phyloP scores from a whole-genome alignment of 2,888 invertebrate species.

The Hypselothyrea guttata region DNA sequence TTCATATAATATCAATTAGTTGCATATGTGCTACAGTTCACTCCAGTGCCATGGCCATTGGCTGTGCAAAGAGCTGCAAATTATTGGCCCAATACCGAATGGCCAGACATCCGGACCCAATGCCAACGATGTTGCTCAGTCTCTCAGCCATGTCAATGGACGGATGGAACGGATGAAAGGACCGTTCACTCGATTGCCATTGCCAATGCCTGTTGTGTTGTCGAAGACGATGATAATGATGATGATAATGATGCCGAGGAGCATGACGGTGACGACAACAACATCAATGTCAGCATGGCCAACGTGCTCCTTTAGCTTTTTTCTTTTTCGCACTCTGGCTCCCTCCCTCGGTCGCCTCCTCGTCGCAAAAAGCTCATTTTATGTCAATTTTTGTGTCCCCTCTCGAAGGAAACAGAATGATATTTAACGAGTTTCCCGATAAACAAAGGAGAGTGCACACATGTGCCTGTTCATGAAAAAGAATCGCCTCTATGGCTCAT shows the following conservation, averaged over 20 bases:
- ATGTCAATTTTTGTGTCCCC: slow-evolving; percentile 63
- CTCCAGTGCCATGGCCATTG: slow-evolving; percentile 1
- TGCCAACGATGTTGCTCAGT: slow-evolving; percentile 35
- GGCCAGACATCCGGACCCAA: slow-evolving; percentile 35
- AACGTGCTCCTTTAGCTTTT: slow-evolving; percentile 27
- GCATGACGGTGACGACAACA: slow-evolving; percentile 36
- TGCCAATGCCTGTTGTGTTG: slow-evolving; percentile 49
- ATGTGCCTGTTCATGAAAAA: slow-evolving; percentile 33
- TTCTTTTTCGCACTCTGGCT: slow-evolving; percentile 3
- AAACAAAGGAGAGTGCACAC: slow-evolving; percentile 28
- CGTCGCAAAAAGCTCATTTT: slow-evolving; percentile 67
- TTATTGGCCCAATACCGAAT: slow-evolving; percentile 50
- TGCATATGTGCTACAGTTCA: slow-evolving; percentile 55
- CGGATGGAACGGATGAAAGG: slow-evolving; percentile 47
- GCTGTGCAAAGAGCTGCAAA: slow-evolving; percentile 47
- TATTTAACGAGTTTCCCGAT: slow-evolving; percentile 52
- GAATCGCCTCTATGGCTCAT: slow-evolving; percentile 55
- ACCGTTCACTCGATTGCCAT: slow-evolving; percentile 57
- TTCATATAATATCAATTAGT: slow-evolving; percentile 76
- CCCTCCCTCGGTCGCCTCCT: slow-evolving; percentile 9
- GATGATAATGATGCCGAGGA: slow-evolving; percentile 26
- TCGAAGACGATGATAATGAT: slow-evolving; percentile 24
- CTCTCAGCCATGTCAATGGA: slow-evolving; percentile 51
- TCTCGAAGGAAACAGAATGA: slow-evolving; percentile 51
- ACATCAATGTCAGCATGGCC: slow-evolving; percentile 57